These are phyloP conservation scores for Hirtodrosophila duncani DNA, from an alignment of 2,888 invertebrate species.

Conservation along the genomic window DNA sequence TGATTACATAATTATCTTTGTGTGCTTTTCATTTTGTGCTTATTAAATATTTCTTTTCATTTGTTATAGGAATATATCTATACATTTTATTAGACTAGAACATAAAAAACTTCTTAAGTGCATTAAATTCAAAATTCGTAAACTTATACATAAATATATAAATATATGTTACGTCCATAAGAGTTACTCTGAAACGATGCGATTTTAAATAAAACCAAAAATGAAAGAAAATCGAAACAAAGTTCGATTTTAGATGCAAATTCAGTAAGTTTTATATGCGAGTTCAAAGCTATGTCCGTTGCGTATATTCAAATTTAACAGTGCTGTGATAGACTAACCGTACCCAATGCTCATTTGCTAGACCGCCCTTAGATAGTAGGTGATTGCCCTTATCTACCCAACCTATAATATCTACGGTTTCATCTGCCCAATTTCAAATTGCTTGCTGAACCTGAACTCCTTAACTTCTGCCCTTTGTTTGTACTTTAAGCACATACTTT, in stretches of 20 bases:
- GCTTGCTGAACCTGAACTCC: constrained; percentile 17
- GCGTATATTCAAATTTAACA: constrained; percentile 49
- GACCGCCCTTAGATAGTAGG: constrained; percentile 5
- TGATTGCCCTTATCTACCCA: too few species aligned
- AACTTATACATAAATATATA: constrained; percentile 28
- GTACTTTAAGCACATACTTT: constrained; percentile 6
- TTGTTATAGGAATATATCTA: constrained; percentile 78
- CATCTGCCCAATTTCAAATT: constrained; percentile 26
- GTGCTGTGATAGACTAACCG: constrained; percentile 70
- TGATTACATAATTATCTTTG: constrained; percentile 22
- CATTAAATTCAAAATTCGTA: constrained; percentile 59
- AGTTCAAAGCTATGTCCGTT: constrained; percentile 55
- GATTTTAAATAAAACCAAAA: constrained; percentile 34
- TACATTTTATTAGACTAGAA: constrained; percentile 76
- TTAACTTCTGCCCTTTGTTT: constrained; percentile 1
- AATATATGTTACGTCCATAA: constrained; percentile 56
- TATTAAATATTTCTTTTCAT: constrained; percentile 40
- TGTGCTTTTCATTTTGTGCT: constrained; percentile 29
- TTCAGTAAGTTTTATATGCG: constrained; percentile 58
- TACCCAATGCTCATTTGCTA: constrained; percentile 33
- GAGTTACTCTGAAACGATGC: constrained; percentile 45
- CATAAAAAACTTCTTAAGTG: constrained; percentile 47
- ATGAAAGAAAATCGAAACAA: constrained; percentile 23
- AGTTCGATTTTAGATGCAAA: constrained; percentile 39
- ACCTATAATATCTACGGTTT: constrained; percentile 25